A percentile compares a stretch with the other conserved stretches of the same genome.
Evolutionary conservation across 2,888 invertebrate genomes (phyloP).

Genomic region (Drosophila parthenogenetica): DNA sequence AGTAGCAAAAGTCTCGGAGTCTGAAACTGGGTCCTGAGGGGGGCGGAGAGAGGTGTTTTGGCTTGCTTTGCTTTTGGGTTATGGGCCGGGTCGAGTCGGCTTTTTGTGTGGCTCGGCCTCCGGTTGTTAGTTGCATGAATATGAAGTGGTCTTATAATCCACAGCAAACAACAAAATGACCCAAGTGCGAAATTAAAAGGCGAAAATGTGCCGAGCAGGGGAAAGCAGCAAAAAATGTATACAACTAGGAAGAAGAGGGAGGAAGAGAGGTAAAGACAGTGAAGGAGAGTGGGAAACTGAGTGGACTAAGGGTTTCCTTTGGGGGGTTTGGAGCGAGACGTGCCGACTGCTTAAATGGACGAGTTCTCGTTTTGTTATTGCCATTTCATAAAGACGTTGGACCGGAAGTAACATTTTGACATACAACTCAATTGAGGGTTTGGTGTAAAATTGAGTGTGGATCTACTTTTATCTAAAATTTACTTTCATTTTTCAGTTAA

Average conservation of each 20-base stretch:
- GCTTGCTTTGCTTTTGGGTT: constrained; percentile 33
- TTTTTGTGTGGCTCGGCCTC: constrained; percentile 39
- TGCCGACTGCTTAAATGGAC: constrained; percentile 65
- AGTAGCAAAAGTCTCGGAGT: constrained; percentile 58
- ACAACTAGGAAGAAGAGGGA: too few relatives aligned
- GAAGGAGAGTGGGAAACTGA: not conserved
- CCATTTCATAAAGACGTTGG: constrained; percentile 56
- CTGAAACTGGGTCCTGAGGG: constrained; percentile 20
- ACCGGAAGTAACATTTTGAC: constrained; percentile 19
- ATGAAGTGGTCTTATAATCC: constrained; percentile 83
- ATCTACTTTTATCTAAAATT: not conserved
- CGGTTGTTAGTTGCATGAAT: constrained; percentile 82
- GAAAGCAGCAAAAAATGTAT: not conserved
- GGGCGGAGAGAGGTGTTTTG: constrained; percentile 7
- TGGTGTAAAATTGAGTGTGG: not conserved
- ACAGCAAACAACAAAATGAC: constrained; percentile 82
- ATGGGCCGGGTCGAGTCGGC: constrained; percentile 38
- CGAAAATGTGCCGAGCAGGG: constrained; percentile 69
- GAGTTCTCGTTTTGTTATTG: constrained; percentile 43
- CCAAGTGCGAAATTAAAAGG: constrained; percentile 82
- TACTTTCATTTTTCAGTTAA: too few relatives aligned
- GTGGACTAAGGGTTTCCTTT: constrained; percentile 8
- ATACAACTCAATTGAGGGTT: not conserved
- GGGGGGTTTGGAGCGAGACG: constrained; percentile 34
- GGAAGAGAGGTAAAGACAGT: not conserved